Evolutionary conservation across 2,797 vertebrate species (phyloP).

Genomic region (Alauda arvensis): DNA sequence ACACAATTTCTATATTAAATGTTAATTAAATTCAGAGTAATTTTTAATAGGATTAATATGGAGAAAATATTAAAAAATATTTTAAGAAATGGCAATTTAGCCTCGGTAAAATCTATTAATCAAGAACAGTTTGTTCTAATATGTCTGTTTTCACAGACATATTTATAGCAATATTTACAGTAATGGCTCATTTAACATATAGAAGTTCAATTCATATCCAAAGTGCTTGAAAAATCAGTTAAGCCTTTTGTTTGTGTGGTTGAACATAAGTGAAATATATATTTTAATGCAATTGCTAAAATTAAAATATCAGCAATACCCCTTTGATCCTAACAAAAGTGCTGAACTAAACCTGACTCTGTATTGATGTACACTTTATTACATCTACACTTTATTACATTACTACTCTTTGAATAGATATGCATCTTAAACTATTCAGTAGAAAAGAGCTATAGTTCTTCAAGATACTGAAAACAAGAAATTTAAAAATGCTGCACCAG

Average conservation of each 20-base stretch:
- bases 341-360: background rate
- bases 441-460: background rate
- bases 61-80: constrained; percentile 50
- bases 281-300: background rate
- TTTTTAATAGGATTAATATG: constrained; percentile 61
- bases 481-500: fast-evolving
- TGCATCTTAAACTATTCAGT: background rate
- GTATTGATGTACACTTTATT: background rate
- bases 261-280: background rate
- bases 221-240: background rate
- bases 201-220: background rate
- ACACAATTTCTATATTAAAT: constrained; percentile 61
- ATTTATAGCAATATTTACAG: constrained; percentile 37
- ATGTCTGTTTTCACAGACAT: background rate
- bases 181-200: constrained; percentile 39
- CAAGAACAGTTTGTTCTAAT: background rate
- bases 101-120: constrained; percentile 42
- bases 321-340: background rate
- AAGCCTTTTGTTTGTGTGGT: background rate
- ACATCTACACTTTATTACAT: background rate
- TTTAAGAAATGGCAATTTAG: constrained; percentile 49
- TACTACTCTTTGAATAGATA: background rate
- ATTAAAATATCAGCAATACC: background rate
- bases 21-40: constrained; percentile 66
- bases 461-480: background rate